These are phyloP conservation scores for Machimus rusticus DNA, from an alignment of 2,888 invertebrate species.

Conservation along the genomic window DNA sequence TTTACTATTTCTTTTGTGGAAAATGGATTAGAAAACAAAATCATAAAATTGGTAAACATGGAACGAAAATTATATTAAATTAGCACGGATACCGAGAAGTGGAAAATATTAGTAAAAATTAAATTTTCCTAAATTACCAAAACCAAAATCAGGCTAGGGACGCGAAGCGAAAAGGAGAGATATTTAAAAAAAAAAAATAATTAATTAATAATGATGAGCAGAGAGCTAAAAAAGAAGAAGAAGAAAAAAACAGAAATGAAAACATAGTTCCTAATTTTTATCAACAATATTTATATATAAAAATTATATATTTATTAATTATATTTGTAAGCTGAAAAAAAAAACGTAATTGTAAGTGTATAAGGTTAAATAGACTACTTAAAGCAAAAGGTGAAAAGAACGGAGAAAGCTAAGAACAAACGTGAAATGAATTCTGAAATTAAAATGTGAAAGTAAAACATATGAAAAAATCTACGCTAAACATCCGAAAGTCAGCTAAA, in stretches of 20 bases:
- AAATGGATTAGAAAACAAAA: background rate
- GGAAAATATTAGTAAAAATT: background rate
- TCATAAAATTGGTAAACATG: no score
- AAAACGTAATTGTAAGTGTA: slow-evolving; percentile 35
- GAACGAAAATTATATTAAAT: no score
- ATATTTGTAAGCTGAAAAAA: slow-evolving; percentile 35
- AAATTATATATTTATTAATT: slow-evolving; percentile 44
- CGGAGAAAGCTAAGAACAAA: background rate
- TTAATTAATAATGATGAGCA: background rate
- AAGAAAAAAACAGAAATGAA: slow-evolving; percentile 35
- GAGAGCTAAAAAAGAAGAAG: background rate
- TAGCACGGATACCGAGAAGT: no score
- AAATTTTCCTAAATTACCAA: background rate
- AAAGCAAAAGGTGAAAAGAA: background rate
- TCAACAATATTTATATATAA: slow-evolving; percentile 47
- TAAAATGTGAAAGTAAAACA: background rate
- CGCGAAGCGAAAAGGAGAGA: background rate
- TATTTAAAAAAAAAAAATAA: background rate
- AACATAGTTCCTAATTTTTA: slow-evolving; percentile 49
- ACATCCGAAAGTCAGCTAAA: background rate
- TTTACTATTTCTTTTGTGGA: background rate
- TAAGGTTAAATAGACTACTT: slow-evolving; percentile 12
- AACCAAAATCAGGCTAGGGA: background rate
- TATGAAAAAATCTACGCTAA: background rate
- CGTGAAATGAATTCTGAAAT: background rate